phyloP scores from a whole-genome alignment of 2,113 vertebrate species.

The Macaca nemestrina region DNA sequence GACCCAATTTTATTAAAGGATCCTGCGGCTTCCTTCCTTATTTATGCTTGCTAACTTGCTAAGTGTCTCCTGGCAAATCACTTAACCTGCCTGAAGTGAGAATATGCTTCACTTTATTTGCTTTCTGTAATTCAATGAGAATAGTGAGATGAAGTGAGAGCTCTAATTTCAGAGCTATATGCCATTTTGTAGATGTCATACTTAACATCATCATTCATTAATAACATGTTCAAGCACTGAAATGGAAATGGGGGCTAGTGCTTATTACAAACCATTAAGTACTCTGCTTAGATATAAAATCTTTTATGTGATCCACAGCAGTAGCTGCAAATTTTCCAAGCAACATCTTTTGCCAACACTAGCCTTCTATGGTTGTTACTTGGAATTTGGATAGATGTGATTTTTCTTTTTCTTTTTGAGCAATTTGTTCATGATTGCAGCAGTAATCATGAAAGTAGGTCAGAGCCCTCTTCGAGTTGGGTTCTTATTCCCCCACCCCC shows the following conservation, averaged over 20 bases:
- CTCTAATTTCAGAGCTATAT: neutral
- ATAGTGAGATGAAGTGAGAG: neutral
- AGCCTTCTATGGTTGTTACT: neutral
- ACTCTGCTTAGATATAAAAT: neutral
- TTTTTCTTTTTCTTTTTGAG: conserved; percentile 18
- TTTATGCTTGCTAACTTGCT: conserved; percentile 39
- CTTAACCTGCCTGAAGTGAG: conserved; percentile 25
- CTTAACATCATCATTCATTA: neutral
- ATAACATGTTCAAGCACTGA: neutral
- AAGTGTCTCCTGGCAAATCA: conserved; percentile 5
- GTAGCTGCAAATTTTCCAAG: neutral
- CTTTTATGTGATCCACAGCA: neutral
- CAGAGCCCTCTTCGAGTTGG: conserved; percentile 80
- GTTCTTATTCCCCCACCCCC: conserved; percentile 49
- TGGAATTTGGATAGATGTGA: conserved; percentile 35
- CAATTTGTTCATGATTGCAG: conserved; percentile 79
- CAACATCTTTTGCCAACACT: neutral
- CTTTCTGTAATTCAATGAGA: neutral
- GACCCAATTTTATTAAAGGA: neutral
- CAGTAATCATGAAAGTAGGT: conserved; percentile 84
- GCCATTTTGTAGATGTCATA: neutral
- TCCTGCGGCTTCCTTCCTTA: neutral
- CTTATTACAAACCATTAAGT: neutral
- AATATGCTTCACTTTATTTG: neutral
- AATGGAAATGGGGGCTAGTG: neutral